Base-by-base conservation (phyloP, 2,113 vertebrate species). In the Salvelinus alpinus region DNA sequence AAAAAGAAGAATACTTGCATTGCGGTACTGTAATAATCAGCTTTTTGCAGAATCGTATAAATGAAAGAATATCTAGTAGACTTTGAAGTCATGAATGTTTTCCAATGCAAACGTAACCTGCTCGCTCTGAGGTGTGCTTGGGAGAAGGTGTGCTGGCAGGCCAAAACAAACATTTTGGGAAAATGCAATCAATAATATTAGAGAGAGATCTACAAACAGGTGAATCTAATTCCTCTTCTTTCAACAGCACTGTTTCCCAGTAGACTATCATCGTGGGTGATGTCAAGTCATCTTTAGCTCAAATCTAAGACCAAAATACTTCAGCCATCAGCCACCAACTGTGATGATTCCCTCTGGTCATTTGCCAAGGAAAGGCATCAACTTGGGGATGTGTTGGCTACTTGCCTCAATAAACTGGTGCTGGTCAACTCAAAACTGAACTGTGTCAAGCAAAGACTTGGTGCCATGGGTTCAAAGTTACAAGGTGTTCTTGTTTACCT, bases 301-400 rank as follows among this genome's bases (percentile, higher is more conserved):
- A 27, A 62, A 29, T 18, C 64, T 48, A 16, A 64, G 77, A 81
- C 64, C 84, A 4, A 82, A 76, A 76, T 60, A 65, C 13, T 54
- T 54, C 3, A 4, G 13, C 16, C 4, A 20, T 24, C 60, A n/a
- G 71, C 51, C 77, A 82, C 79, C 79, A 73, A 83, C 84, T 81
- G 84, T 54, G 78, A 76, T 71, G 68, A 77, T 22, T 64, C 24
- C 70, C 77, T 80, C 76, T 82, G 83, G 74, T 81, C 77, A 79
- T 2, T 76, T 79, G 86, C 78, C 85, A 87, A 84, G 86, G 81
- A 60, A 75, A 82, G 64, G n/a, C 48, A 44, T 80, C 69, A 80
- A 77, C 78, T 87, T 79, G n/a, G 4, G 25, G 16, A 22, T 27
- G 13, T 85, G 77, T 78, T 67, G 82, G 24, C 25, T 64, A 4